Percentiles rank a stretch among this genome's conserved stretches.
Conservation (phyloP, 2,888 invertebrate species). For the Ametastegia equiseti region DNA sequence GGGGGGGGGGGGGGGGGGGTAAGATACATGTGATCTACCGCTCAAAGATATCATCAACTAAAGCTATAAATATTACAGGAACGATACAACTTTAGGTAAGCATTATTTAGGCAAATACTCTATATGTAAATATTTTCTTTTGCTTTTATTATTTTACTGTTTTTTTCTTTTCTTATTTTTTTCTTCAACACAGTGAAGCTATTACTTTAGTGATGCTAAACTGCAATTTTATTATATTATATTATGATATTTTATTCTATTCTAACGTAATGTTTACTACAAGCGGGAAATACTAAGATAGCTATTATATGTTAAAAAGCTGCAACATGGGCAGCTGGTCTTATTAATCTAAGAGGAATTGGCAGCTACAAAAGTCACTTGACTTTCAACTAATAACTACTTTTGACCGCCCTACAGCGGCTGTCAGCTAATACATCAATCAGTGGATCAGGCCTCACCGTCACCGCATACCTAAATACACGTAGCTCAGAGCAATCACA, state of each 20-base stretch:
- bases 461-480: slow-evolving; percentile 55
- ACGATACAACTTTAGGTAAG: slow-evolving; percentile 43
- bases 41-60: slow-evolving; percentile 34
- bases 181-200: slow-evolving; percentile 1
- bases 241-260: slow-evolving; percentile 26
- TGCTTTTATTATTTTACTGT: not conserved
- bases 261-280: slow-evolving; percentile 44
- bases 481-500: slow-evolving; percentile 45
- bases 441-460: slow-evolving; percentile 55
- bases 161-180: not conserved
- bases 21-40: slow-evolving; percentile 26
- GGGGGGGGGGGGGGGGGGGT: not conserved
- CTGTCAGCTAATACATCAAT: slow-evolving; percentile 58
- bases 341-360: slow-evolving; percentile 39
- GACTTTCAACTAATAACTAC: slow-evolving; percentile 40
- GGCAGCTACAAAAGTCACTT: slow-evolving; percentile 32
- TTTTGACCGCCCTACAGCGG: slow-evolving; percentile 51
- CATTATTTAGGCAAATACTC: slow-evolving; percentile 32
- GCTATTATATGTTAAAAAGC: slow-evolving; percentile 22
- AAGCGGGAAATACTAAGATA: slow-evolving; percentile 45
- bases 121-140: not conserved
- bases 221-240: slow-evolving; percentile 21
- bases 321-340: slow-evolving; percentile 34
- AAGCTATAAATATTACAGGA: slow-evolving; percentile 45
- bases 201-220: slow-evolving; percentile 36